Evolutionary conservation across 2,888 invertebrate species (phyloP), one percentile per base, ranked within the genome.

Genomic region (Asteroscopus sphinx): DNA sequence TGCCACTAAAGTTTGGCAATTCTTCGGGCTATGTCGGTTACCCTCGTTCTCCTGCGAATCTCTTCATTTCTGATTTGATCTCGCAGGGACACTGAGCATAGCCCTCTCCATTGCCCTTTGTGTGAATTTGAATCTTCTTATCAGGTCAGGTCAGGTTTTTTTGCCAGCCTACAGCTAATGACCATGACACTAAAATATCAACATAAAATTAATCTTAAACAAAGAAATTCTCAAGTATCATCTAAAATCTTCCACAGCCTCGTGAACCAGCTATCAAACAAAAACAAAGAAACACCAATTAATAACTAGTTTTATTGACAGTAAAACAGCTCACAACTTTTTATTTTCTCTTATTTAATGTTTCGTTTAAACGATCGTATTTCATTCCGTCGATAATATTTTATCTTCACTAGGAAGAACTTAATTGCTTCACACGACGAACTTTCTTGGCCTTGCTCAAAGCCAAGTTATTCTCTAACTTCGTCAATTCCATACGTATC

Each of bases 401-500:
- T 72, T 69, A 69, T 72, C 64, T 39, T 44, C 52, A 61, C 44
- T 46, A 40, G 33, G 35, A 46, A 53, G 37, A 58, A 60, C 64
- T 64, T 75, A 72, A 74, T 75, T 69, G 72, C 53, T 62, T 69
- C 66, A 67, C 68, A 64, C 69, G 75, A 16, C 59, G 17, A 75
- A 76, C 45, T 76, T 76, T 68, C 73, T 68, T 70, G 75, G 77
- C 73, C 49, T 48, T 41, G 33, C 42, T 70, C 77, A 69, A 59
- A 73, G 51, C 45, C 46, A 66, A 68, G 55, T 71, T 64, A 52
- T 62, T 67, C 49, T 8, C 41, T 5, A 77, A 77, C 73, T 76
- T 73, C 62, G 52, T 66, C 75, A 55, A 56, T 61, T 66, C 69
- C 51, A 71, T 58, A 65, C 76, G 58, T 75, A 72, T 72, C 73